These are phyloP conservation scores for Circaetus cinerascens DNA, from an alignment of 2,113 vertebrate species.

Conservation along the genomic window DNA sequence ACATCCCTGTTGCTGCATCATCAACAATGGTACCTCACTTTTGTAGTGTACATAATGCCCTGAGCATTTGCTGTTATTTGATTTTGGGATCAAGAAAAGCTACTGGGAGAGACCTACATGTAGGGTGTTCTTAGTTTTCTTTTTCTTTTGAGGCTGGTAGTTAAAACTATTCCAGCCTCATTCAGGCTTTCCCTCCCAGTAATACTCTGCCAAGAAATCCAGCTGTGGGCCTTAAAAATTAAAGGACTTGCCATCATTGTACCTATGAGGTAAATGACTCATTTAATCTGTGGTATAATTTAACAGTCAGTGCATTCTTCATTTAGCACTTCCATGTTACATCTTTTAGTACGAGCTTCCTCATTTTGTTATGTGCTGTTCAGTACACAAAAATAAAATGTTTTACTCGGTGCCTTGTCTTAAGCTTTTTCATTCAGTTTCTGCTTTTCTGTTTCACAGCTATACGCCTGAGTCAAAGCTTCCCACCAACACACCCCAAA, in stretches of 20 bases:
- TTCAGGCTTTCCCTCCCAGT: background rate
- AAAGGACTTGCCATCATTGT: background rate
- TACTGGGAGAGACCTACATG: background rate
- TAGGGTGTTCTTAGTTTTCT: background rate
- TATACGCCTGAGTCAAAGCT: background rate
- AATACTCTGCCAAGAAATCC: background rate
- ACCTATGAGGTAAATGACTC: background rate
- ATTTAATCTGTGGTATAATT: background rate
- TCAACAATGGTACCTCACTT: background rate
- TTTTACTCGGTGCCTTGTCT: background rate
- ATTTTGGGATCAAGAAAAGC: background rate
- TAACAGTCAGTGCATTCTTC: background rate
- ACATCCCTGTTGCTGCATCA: background rate
- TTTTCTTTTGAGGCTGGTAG: background rate
- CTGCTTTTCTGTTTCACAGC: background rate
- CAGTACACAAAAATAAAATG: background rate
- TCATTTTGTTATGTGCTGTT: background rate
- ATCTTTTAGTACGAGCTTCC: background rate
- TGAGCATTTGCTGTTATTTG: background rate
- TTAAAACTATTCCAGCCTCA: background rate
- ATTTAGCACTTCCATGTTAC: background rate
- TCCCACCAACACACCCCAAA: background rate
- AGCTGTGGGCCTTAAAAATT: background rate
- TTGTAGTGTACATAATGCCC: background rate
- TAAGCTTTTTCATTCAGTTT: background rate